Conservation (phyloP, 1,140 invertebrate species). For the Nasonia vitripennis region DNA sequence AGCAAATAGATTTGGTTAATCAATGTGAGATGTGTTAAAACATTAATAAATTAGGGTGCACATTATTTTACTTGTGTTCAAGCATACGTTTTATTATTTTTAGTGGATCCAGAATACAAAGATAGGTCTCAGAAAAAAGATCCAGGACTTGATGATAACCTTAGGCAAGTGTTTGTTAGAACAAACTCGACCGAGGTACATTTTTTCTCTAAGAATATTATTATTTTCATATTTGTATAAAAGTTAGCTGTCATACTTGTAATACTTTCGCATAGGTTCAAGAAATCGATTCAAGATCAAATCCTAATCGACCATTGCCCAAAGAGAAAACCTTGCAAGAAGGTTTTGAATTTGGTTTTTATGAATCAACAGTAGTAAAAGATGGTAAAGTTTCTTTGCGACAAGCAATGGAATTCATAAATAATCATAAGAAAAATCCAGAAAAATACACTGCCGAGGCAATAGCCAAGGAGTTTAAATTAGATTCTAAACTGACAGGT, state of each 20-base stretch:
- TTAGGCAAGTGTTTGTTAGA: conserved; percentile 83
- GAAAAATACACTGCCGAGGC: conserved; percentile 74
- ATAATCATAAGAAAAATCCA: conserved; percentile 78
- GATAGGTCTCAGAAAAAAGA: conserved; percentile 78
- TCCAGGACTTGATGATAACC: conserved; percentile 75
- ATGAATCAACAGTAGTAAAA: conserved; percentile 57
- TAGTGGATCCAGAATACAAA: conserved; percentile 79
- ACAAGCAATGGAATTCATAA: conserved; percentile 77
- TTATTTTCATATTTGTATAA: conserved; percentile 13
- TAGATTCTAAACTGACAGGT: conserved; percentile 78
- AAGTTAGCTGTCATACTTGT: conserved; percentile 23
- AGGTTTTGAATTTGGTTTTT: conserved; percentile 65
- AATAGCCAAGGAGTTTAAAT: conserved; percentile 81
- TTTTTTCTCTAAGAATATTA: not conserved
- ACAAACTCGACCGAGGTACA: conserved; percentile 74
- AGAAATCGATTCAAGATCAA: conserved; percentile 50
- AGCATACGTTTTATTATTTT: conserved; percentile 53
- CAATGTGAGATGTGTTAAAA: conserved; percentile 70
- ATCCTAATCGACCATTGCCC: conserved; percentile 71
- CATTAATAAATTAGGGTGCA: conserved; percentile 12
- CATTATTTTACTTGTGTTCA: conserved; percentile 29
- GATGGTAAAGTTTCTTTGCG: conserved; percentile 69
- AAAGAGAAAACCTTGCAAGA: conserved; percentile 65
- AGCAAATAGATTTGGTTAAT: conserved; percentile 79
- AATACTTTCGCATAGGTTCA: conserved; percentile 38